Evolutionary conservation across 2,888 invertebrate genomes (phyloP), one percentile per base, ranked within the genome.

Genomic region (Drosophila merina): DNA sequence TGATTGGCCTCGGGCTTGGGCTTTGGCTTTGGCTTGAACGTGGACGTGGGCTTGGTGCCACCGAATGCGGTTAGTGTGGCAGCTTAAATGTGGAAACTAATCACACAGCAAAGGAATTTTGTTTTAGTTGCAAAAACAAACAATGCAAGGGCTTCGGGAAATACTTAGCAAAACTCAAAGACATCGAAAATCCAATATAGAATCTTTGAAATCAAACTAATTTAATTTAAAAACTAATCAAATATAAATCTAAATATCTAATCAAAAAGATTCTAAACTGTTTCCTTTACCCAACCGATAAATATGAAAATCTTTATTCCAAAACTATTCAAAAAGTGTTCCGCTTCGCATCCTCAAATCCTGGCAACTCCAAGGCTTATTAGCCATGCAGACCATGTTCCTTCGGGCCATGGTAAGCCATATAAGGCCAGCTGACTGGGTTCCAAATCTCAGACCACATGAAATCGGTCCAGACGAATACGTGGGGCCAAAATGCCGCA

Each of bases 351-450:
- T 14, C 14, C 30, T 4, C 28, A 28, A 28, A 45, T 12, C 25
- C 33, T 28, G 30, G 20, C 20, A 20, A 20, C 20, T 20, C 20
- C 20, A 20, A 20, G 20, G 7, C 86, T 86, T 67, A 81, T 81
- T 81, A 80, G 59, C 66, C 71, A 81, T 81, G 84, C 81, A 84
- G 74, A 86, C 68, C 81, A 70, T 80, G 87, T 80, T 75, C 55
- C 47, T 69, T 52, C 8, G 33, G 8, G 56, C 56, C 54, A 36
- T 57, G 54, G 63, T 55, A 60, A 60, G 68, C 56, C 12, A 31
- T 36, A 30, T 38, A 48, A 38, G 51, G 28, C 50, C 72, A 51
- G 55, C 74, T 69, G 76, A 67, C 73, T 54, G 44, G 66, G 67
- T 49, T 52, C 62, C 73, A 86, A 84, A 80, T 80, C 75, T 83